These are phyloP conservation scores for Tragopan temminckii DNA, from an alignment of 2,797 vertebrate genomes.

Conservation along the genomic window DNA sequence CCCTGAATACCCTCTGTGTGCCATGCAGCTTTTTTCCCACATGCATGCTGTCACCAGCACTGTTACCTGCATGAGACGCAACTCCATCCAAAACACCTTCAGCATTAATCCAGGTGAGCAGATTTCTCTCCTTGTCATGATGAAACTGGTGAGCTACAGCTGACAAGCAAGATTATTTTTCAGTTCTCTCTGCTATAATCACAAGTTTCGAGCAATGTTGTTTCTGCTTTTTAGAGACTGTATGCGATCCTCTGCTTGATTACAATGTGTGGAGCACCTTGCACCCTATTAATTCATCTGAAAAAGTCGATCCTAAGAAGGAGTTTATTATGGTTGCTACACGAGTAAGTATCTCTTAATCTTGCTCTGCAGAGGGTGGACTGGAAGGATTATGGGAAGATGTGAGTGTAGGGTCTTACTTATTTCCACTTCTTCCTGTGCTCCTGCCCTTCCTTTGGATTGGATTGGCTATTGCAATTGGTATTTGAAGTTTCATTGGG, in stretches of 20 bases:
- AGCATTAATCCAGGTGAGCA: conserved; percentile 90
- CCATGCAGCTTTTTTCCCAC: conserved; percentile 95
- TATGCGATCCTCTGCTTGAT: conserved; percentile 91
- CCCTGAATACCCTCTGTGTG: conserved; percentile 90
- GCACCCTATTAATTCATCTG: conserved; percentile 85
- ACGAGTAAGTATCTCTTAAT: conserved; percentile 81
- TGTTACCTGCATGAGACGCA: conserved; percentile 94
- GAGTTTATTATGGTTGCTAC: conserved; percentile 88
- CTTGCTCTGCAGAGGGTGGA: not conserved
- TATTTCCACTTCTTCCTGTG: not conserved
- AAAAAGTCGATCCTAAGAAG: conserved; percentile 75
- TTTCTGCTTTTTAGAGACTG: conserved; percentile 80
- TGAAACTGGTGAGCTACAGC: not conserved
- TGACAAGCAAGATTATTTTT: not conserved
- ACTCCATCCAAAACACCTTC: conserved; percentile 87
- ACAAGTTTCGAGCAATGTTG: not conserved
- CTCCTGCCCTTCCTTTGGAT: not conserved
- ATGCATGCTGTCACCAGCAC: conserved; percentile 94
- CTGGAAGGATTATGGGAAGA: not conserved
- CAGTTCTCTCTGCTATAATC: not conserved
- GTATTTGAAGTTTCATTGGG: not conserved
- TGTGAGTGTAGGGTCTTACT: not conserved
- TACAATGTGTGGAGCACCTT: conserved; percentile 90
- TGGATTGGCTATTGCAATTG: not conserved
- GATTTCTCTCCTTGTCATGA: not conserved